A percentile compares a stretch with the other conserved stretches of the same genome.
phyloP scores from a whole-genome alignment of 1,140 invertebrate species.

The Drosophila quadrilineata region DNA sequence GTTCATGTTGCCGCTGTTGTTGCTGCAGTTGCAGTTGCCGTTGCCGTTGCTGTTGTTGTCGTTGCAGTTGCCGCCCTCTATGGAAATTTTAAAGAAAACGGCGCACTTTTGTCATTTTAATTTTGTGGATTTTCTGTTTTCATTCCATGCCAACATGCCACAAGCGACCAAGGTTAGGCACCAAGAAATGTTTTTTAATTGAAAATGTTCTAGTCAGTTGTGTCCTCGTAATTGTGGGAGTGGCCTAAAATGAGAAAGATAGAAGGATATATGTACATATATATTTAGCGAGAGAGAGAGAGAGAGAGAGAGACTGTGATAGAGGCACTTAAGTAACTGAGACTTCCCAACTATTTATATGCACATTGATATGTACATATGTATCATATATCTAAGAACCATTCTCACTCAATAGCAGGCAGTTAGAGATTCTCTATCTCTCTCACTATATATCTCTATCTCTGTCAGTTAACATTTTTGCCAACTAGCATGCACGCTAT shows the following conservation, averaged over 20 bases:
- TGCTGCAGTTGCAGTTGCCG: background rate
- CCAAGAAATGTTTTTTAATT: constrained; percentile 64
- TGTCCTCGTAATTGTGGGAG: constrained; percentile 26
- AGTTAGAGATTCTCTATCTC: no score
- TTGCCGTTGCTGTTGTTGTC: background rate
- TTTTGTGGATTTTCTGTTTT: constrained; percentile 73
- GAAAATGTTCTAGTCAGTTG: constrained; percentile 63
- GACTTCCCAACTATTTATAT: constrained; percentile 2
- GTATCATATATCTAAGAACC: background rate
- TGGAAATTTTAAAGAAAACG: constrained; percentile 73
- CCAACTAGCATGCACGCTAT: constrained; percentile 19
- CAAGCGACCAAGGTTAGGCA: constrained; percentile 58
- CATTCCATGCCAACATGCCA: constrained; percentile 45
- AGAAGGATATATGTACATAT: no score
- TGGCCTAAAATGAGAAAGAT: no score
- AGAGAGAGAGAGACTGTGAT: no score
- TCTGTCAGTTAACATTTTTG: background rate
- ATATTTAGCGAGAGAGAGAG: no score
- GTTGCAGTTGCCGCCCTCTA: constrained; percentile 11
- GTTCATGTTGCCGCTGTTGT: background rate
- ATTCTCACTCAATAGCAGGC: background rate
- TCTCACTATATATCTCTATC: no score
- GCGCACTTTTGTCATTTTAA: constrained; percentile 77
- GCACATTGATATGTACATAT: no score
- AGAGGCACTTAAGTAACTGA: constrained; percentile 41